Percentiles rank a stretch among this genome's conserved stretches.
These are phyloP conservation scores for Tursiops truncatus DNA, from an alignment of 2,113 vertebrate genomes.

Conservation along the genomic window DNA sequence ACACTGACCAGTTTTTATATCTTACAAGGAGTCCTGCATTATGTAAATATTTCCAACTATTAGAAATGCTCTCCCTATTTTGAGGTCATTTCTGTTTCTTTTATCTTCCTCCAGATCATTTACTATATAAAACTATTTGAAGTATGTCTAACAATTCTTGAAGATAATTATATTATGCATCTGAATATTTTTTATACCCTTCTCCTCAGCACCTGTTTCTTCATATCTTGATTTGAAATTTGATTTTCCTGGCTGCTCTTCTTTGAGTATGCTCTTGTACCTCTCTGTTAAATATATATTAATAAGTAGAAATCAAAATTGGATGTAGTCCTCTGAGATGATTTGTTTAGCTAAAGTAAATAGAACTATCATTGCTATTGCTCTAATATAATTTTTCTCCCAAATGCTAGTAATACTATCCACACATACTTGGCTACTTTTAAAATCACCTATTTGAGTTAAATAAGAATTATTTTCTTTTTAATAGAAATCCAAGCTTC, in stretches of 20 bases:
- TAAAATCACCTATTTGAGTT: background rate
- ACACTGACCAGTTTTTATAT: fast-evolving
- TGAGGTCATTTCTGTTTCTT: background rate
- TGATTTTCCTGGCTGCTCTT: background rate
- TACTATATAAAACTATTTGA: background rate
- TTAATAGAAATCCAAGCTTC: background rate
- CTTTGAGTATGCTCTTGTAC: background rate
- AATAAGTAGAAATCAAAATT: background rate
- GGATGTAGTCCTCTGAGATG: too few species aligned
- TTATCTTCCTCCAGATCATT: background rate
- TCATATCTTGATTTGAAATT: background rate
- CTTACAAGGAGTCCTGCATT: background rate
- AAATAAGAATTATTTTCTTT: background rate
- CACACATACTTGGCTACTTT: background rate
- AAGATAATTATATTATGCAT: background rate
- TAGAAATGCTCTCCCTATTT: background rate
- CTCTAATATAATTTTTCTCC: background rate
- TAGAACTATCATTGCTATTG: background rate
- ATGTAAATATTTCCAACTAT: background rate
- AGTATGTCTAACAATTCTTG: background rate
- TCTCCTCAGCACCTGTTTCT: background rate
- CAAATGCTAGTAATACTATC: too few species aligned
- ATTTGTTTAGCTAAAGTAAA: background rate
- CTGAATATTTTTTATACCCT: background rate
- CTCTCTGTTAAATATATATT: background rate